phyloP scores from a whole-genome alignment of 2,888 invertebrate species.

The Drosophila yooni region DNA sequence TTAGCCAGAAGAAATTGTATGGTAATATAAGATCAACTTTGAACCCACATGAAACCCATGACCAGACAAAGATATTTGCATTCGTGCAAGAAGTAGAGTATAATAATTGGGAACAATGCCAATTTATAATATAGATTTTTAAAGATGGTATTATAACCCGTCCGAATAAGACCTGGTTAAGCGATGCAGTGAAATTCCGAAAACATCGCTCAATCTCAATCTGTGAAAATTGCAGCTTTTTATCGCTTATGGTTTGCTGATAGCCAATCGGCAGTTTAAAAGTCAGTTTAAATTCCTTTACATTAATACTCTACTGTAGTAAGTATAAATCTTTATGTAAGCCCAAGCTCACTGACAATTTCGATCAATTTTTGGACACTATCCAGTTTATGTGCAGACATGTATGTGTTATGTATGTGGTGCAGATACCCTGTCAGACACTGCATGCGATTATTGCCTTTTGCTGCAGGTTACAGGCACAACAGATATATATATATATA shows the following conservation, averaged over 20 bases:
- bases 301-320: not conserved
- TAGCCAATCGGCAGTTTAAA: not conserved
- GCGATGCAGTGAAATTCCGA: not conserved
- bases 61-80: not conserved
- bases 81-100: not conserved
- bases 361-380: not conserved
- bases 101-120: not conserved
- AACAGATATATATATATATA: not conserved
- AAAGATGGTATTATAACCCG: not conserved
- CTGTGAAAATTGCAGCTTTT: not conserved
- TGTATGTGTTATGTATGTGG: conserved; percentile 3
- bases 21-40: not conserved
- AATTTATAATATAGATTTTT: not conserved
- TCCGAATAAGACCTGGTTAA: not conserved
- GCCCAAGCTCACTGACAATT: not conserved
- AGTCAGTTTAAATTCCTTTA: not conserved
- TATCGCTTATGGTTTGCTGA: not conserved
- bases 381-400: not conserved
- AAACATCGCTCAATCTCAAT: no score
- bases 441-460: conserved; percentile 9
- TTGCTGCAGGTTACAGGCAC: conserved; percentile 17
- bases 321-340: not conserved
- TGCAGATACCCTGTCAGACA: conserved; percentile 6
- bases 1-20: not conserved
- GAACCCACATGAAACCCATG: not conserved